Evolutionary conservation across 2,797 vertebrate species (phyloP), one percentile per base, ranked within the genome.

Genomic region (Glyptemys insculpta): DNA sequence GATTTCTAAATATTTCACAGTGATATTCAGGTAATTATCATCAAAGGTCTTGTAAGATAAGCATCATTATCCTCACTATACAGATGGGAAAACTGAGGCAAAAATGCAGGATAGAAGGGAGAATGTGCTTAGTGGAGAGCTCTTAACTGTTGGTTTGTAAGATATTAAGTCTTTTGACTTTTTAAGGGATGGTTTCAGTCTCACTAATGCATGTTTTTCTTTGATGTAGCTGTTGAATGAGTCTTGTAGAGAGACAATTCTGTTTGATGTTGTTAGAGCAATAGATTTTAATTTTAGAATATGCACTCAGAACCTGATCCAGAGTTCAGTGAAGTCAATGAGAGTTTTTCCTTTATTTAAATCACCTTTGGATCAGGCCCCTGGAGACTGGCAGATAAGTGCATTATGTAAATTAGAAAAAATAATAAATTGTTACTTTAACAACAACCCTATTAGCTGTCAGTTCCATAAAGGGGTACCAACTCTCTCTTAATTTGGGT

Each of bases 221-320:
- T 88, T 0, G 0, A 86, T 19, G n/a, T 53, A 4, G 2, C 47
- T 85, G 91, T 93, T 94, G 57, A 93, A 82, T 31, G 89, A 65
- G 50, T 57, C 65, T 50, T 86, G 49, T 92, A 91, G 85, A 79
- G 93, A 91, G 89, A 83, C 76, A 68, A 59, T 92, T 96, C 72
- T 59, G 7, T 93, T 94, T 65, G 74, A 79, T 0, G 2, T 56
- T 83, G 86, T 16, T 88, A 52, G 57, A 56, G 92, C 27, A 90
- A 56, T 5, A 84, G 50, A 44, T 3, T 92, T 62, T 44, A 52
- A 85, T 85, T n/a, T 89, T 85, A 79, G 84, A 93, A 74, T 85
- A 27, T 14, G 1, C 79, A 86, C 7, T 83, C 92, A 50, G 59
- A 29, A 85, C 18, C 82, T n/a, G 23, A 88, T 54, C 62, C 82